A percentile compares a stretch with the other conserved stretches of the same genome.
Evolutionary conservation across 2,888 invertebrate genomes (phyloP).

Genomic region (Pyrrhosoma nymphula): DNA sequence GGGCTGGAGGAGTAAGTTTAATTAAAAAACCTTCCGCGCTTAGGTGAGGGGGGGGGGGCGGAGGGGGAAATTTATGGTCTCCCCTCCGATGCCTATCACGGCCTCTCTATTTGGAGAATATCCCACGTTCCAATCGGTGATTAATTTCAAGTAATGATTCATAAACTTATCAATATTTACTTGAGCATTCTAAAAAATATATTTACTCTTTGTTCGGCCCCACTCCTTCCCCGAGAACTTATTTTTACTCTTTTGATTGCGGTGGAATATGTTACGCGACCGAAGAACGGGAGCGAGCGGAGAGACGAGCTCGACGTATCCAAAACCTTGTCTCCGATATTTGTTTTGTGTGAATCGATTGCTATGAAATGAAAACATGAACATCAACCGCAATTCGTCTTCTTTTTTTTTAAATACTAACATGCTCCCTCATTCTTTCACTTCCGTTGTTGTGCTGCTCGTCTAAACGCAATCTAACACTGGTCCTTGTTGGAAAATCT

Average conservation of each 20-base stretch:
- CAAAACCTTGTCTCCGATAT: neutral
- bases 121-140: neutral
- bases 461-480: neutral
- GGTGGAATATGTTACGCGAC: neutral
- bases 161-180: constrained; percentile 15
- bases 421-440: neutral
- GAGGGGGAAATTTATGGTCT: no score
- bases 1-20: constrained; percentile 1
- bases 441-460: neutral
- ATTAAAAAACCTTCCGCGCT: constrained; percentile 19
- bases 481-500: neutral
- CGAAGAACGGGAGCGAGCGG: neutral
- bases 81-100: neutral
- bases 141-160: constrained; percentile 12
- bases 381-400: neutral
- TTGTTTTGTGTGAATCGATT: neutral
- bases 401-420: neutral
- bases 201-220: neutral
- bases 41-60: neutral
- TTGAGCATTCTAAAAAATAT: neutral
- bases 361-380: constrained; percentile 16
- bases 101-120: neutral
- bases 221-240: neutral
- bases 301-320: neutral
- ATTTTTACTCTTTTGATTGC: no score